These are phyloP conservation scores for Drosophila paramelanica DNA, from an alignment of 2,888 invertebrate genomes.

Conservation along the genomic window DNA sequence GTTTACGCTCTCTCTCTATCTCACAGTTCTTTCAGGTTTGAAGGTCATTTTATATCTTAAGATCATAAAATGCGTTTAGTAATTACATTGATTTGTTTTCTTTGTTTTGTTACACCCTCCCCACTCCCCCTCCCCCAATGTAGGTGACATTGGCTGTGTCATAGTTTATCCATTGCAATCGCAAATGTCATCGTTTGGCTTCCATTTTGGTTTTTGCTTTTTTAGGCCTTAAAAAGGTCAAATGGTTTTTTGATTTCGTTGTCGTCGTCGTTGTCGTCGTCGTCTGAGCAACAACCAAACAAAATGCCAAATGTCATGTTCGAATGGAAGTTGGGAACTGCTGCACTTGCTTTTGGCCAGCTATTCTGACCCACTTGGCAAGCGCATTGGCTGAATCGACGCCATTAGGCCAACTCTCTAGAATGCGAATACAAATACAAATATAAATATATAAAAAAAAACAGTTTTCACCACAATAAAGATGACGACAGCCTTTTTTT, in stretches of 20 bases:
- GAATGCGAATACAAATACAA: not conserved
- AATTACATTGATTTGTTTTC: not conserved
- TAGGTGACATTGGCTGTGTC: conserved; percentile 40
- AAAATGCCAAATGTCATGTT: conserved; percentile 68
- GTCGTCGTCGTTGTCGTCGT: conserved; percentile 36
- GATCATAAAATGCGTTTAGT: conserved; percentile 11
- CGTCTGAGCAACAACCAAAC: conserved; percentile 59
- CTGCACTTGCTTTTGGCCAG: conserved; percentile 54
- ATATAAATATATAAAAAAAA: no score
- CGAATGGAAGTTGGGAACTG: conserved; percentile 47
- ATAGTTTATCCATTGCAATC: conserved; percentile 43
- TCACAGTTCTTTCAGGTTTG: not conserved
- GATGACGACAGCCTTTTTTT: conserved; percentile 47
- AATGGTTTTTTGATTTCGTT: conserved; percentile 52
- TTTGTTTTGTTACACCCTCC: conserved; percentile 11
- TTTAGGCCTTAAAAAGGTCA: conserved; percentile 56
- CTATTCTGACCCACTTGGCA: conserved; percentile 63
- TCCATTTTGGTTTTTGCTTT: conserved; percentile 33
- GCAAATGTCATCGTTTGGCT: conserved; percentile 56
- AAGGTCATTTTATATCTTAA: conserved; percentile 13
- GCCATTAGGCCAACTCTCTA: conserved; percentile 30
- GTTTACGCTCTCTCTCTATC: conserved; percentile 5
- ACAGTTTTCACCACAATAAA: conserved; percentile 31
- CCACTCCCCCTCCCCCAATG: conserved; percentile 23
- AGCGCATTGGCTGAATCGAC: conserved; percentile 17